These are phyloP conservation scores for Lophura nycthemera DNA, from an alignment of 2,113 vertebrate species.

Conservation along the genomic window DNA sequence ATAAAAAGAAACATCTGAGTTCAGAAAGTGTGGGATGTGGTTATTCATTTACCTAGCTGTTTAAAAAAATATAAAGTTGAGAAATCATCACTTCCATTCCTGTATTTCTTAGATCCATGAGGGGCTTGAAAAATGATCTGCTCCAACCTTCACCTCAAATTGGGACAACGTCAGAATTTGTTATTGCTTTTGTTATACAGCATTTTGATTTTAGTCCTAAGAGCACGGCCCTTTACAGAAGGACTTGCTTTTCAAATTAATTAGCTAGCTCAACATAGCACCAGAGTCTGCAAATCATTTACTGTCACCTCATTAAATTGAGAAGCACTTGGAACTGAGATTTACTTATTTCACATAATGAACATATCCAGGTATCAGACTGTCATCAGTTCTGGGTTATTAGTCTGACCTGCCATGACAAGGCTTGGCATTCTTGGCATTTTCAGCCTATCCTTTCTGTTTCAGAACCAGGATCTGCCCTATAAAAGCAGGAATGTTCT, in stretches of 20 bases:
- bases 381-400: background rate
- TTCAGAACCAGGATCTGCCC: background rate
- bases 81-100: conserved; percentile 29
- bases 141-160: conserved; percentile 23
- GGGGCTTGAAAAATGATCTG: background rate
- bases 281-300: background rate
- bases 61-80: conserved; percentile 30
- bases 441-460: background rate
- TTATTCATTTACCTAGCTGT: conserved; percentile 50
- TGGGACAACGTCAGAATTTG: background rate
- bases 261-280: background rate
- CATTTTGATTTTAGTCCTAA: background rate
- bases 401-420: background rate
- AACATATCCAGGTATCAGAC: background rate
- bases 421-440: accelerated
- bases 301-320: background rate
- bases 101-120: background rate
- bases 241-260: background rate
- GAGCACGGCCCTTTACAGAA: background rate
- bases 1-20: conserved; percentile 45
- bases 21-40: conserved; percentile 39
- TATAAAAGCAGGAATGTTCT: background rate
- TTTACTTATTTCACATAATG: background rate
- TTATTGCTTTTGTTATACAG: background rate
- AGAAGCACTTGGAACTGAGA: background rate